Conservation (phyloP, 2,797 vertebrate genomes). For the Scolopax bukidnonensis region DNA sequence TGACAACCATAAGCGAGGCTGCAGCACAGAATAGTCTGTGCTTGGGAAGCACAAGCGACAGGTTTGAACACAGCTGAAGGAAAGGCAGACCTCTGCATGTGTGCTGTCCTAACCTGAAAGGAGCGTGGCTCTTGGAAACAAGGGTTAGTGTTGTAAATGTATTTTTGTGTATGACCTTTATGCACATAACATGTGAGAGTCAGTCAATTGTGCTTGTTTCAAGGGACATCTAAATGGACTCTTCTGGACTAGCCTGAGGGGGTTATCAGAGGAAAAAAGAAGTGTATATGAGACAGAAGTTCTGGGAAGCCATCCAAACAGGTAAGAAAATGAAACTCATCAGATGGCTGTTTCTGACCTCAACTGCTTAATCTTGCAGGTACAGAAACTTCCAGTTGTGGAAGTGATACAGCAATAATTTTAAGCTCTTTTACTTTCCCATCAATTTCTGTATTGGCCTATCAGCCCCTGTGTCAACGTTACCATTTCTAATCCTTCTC, state of each 20-base stretch:
- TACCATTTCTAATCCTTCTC: neutral
- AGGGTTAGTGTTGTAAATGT: neutral
- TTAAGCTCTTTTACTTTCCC: neutral
- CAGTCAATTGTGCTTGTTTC: neutral
- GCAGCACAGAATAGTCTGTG: neutral
- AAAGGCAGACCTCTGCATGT: neutral
- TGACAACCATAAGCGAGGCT: neutral
- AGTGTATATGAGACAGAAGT: neutral
- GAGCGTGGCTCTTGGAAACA: neutral
- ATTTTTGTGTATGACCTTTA: neutral
- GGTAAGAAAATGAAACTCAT: neutral
- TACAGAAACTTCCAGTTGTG: neutral
- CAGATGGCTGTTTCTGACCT: neutral
- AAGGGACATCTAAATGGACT: neutral
- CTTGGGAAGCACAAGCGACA: neutral
- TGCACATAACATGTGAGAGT: neutral
- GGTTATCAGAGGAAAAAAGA: neutral
- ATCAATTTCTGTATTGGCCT: neutral
- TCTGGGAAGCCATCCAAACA: neutral
- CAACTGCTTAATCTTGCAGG: neutral
- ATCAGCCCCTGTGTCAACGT: neutral
- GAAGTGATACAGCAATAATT: neutral
- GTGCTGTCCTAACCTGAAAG: neutral
- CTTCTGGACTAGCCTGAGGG: neutral
- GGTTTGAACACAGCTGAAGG: neutral